These are phyloP conservation scores for Clamator glandarius DNA, from an alignment of 2,797 vertebrate species.

Conservation along the genomic window DNA sequence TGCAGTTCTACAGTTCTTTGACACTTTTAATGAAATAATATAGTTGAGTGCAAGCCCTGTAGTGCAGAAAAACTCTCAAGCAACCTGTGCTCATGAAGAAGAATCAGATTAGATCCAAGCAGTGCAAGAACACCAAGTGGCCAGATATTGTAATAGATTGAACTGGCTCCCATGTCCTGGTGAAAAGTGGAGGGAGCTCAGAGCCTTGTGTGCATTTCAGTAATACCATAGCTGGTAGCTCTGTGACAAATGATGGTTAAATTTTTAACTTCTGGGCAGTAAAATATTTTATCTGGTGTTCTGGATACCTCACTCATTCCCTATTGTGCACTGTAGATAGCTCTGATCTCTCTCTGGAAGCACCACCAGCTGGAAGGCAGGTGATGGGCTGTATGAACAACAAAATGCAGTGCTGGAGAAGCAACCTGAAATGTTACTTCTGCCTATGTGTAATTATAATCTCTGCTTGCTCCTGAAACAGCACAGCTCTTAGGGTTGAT, in stretches of 20 bases:
- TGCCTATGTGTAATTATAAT: neutral
- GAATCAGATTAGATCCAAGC: neutral
- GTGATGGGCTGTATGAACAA: neutral
- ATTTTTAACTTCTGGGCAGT: neutral
- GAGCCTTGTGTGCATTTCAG: neutral
- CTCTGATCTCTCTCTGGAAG: neutral
- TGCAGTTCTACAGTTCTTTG: neutral
- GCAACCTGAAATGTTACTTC: neutral
- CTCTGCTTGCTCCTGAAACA: neutral
- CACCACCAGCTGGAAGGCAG: neutral
- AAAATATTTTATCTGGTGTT: neutral
- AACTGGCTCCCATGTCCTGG: neutral
- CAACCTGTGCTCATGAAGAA: neutral
- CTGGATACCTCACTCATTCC: neutral
- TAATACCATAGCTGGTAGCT: neutral
- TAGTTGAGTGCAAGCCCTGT: neutral
- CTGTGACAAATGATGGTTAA: neutral
- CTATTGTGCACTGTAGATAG: neutral
- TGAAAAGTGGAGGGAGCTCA: neutral
- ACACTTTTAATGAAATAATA: neutral
- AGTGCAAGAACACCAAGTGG: neutral
- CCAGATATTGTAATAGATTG: neutral
- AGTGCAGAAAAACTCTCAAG: neutral
- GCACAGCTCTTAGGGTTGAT: neutral
- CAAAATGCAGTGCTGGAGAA: neutral